A percentile compares a stretch with the other conserved stretches of the same genome.
phyloP scores from a whole-genome alignment of 2,113 vertebrate genomes.

The Bos javanicus region DNA sequence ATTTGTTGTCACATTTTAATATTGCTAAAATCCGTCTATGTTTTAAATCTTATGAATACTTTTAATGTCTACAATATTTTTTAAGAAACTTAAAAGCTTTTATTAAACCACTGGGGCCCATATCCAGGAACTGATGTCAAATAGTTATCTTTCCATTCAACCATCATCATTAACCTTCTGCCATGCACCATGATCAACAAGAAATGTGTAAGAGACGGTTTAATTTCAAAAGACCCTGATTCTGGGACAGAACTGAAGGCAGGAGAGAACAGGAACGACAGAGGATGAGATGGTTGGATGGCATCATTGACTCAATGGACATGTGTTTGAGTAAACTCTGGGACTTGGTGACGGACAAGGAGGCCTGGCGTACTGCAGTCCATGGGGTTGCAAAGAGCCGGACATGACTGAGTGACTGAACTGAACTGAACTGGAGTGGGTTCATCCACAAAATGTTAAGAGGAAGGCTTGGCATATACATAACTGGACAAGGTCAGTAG shows the following conservation, averaged over 20 bases:
- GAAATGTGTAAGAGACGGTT: background rate
- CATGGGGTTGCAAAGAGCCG: accelerated
- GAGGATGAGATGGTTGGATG: background rate
- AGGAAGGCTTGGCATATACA: background rate
- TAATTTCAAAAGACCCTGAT: background rate
- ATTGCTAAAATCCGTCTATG: background rate
- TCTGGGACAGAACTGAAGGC: background rate
- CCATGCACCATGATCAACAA: background rate
- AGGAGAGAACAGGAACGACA: background rate
- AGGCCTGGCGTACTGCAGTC: background rate
- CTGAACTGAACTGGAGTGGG: background rate
- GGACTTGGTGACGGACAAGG: background rate
- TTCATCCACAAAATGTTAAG: background rate
- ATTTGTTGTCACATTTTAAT: background rate
- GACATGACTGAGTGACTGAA: background rate
- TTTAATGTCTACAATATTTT: background rate
- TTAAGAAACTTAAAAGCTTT: background rate
- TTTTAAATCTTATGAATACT: background rate
- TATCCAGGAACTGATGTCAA: background rate
- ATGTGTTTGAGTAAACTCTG: background rate
- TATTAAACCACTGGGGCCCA: background rate
- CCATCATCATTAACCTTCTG: background rate
- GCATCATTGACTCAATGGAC: background rate
- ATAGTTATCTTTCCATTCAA: background rate
- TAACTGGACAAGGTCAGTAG: background rate